Percentiles rank a stretch among this genome's conserved stretches.
Conservation (phyloP, 2,113 vertebrate genomes). For the Cyanistes caeruleus region DNA sequence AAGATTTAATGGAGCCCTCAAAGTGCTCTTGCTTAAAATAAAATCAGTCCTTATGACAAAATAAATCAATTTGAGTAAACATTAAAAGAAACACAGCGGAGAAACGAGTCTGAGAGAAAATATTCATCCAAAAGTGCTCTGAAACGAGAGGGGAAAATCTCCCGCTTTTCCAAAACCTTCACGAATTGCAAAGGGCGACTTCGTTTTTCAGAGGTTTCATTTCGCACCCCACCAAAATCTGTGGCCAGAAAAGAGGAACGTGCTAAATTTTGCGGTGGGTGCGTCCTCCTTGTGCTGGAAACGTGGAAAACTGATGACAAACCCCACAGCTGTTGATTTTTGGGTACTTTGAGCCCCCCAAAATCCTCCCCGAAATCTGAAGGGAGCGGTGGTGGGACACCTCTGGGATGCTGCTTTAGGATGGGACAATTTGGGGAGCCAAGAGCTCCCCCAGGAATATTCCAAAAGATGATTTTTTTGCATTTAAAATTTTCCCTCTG, state of each 20-base stretch:
- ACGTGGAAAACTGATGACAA: fast-evolving
- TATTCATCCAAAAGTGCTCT: not conserved
- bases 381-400: not conserved
- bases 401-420: not conserved
- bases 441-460: not conserved
- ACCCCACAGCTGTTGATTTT: not conserved
- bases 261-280: not conserved
- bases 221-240: fast-evolving
- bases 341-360: not conserved
- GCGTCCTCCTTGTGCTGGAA: fast-evolving
- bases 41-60: not conserved
- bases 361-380: not conserved
- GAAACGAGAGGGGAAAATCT: not conserved
- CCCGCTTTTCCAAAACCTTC: not conserved
- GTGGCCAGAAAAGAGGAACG: not conserved
- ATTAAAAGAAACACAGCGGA: not conserved
- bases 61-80: not conserved
- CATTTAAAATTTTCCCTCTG: not conserved
- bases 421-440: fast-evolving
- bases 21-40: not conserved
- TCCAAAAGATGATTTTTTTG: fast-evolving
- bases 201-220: not conserved
- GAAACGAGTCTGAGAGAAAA: not conserved
- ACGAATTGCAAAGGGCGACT: not conserved
- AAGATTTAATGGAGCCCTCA: not conserved